Evolutionary conservation across 2,113 vertebrate genomes (phyloP).

Genomic region (Oostethus manadensis): DNA sequence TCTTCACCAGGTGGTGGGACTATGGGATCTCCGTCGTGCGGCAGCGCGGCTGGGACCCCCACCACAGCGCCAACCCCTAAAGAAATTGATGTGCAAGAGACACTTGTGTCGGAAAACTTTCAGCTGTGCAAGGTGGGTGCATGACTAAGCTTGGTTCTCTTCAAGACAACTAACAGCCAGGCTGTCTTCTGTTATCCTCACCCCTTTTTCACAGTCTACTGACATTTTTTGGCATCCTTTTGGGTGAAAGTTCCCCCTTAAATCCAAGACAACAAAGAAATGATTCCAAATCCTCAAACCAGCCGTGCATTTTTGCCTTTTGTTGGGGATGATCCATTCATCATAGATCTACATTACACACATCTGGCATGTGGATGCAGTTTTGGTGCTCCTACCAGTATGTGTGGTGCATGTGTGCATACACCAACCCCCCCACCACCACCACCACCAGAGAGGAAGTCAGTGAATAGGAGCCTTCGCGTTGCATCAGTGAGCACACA

Average conservation of each 20-base stretch:
- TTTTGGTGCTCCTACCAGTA: conserved; percentile 16
- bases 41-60: conserved; percentile 78
- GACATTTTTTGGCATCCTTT: too few relatives aligned
- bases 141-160: neutral
- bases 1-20: conserved; percentile 83
- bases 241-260: neutral
- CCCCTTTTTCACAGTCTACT: neutral
- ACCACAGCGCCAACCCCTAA: conserved; percentile 75
- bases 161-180: neutral
- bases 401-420: conserved; percentile 6
- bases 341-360: conserved; percentile 18
- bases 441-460: conserved; percentile 32
- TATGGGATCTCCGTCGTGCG: conserved; percentile 71
- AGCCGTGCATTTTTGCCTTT: neutral
- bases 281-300: neutral
- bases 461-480: conserved; percentile 28
- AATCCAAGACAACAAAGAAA: neutral
- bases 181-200: neutral
- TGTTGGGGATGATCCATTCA: neutral
- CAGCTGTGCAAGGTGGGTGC: conserved; percentile 91
- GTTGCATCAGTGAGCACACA: conserved; percentile 38
- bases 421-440: conserved; percentile 5
- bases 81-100: conserved; percentile 87
- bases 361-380: conserved; percentile 6
- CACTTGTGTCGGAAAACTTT: conserved; percentile 90